Evolutionary conservation across 1,140 invertebrate genomes (phyloP).

Genomic region (Musca domestica): DNA sequence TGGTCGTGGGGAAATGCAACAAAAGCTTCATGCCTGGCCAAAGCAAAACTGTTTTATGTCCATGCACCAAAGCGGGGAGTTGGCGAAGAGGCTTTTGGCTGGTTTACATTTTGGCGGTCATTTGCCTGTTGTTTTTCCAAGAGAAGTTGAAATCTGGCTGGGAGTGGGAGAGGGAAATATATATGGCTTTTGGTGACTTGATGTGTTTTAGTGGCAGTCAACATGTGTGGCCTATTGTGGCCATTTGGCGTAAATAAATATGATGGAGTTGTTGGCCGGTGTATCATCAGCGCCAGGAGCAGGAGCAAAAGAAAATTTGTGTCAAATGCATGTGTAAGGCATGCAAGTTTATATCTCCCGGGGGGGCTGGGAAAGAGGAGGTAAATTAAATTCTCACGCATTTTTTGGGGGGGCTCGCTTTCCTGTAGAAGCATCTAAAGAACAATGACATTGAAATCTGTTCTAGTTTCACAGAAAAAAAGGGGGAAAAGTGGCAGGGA

Average conservation of each 20-base stretch:
- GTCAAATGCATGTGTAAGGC: conserved; percentile 7
- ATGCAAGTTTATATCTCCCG: too few relatives aligned
- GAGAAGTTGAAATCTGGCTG: too few relatives aligned
- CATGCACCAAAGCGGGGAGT: too few relatives aligned
- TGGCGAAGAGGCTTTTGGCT: background rate
- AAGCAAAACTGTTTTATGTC: too few relatives aligned
- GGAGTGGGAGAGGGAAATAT: too few relatives aligned
- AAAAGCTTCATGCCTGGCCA: conserved; percentile 11
- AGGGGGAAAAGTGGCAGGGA: too few relatives aligned
- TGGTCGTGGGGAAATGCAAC: conserved; percentile 6
- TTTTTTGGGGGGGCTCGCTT: background rate
- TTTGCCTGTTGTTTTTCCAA: background rate
- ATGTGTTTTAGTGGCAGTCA: background rate
- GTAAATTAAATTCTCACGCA: conserved; percentile 7
- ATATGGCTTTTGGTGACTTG: too few relatives aligned
- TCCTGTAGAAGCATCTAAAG: background rate
- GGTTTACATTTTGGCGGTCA: conserved; percentile 21
- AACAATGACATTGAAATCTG: conserved; percentile 6
- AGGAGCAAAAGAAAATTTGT: background rate
- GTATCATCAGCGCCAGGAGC: background rate
- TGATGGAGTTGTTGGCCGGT: background rate
- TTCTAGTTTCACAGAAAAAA: too few relatives aligned
- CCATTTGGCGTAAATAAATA: too few relatives aligned
- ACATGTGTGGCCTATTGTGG: too few relatives aligned
- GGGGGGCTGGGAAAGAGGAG: background rate